Evolutionary conservation across 2,113 vertebrate genomes (phyloP).

Genomic region (Xyrauchen texanus): DNA sequence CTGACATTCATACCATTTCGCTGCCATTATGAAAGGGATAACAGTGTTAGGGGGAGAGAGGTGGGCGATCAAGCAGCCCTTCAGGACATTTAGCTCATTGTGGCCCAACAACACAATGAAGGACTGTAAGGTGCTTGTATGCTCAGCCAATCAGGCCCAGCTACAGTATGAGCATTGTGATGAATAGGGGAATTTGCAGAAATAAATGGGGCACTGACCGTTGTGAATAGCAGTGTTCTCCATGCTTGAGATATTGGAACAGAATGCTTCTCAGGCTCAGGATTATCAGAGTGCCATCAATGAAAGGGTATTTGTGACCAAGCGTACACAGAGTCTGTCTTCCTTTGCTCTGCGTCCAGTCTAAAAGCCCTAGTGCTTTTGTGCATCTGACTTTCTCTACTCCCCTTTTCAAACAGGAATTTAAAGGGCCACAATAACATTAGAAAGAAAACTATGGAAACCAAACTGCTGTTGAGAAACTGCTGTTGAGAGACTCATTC

Average conservation of each 20-base stretch:
- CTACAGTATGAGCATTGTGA: constrained; percentile 51
- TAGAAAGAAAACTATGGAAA: constrained; percentile 30
- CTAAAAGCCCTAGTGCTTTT: constrained; percentile 57
- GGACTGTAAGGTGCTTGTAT: constrained; percentile 47
- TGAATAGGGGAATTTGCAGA: constrained; percentile 49
- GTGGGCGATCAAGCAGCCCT: not conserved
- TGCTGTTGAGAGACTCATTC: constrained; percentile 8
- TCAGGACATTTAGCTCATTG: constrained; percentile 40
- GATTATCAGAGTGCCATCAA: constrained; percentile 52
- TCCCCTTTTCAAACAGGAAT: constrained; percentile 17
- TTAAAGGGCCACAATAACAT: constrained; percentile 6
- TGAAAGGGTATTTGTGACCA: constrained; percentile 65
- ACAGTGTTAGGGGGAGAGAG: not conserved
- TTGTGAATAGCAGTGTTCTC: constrained; percentile 57
- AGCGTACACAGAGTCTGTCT: constrained; percentile 51
- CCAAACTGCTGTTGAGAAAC: constrained; percentile 20
- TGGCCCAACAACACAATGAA: constrained; percentile 19
- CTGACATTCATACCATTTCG: not conserved
- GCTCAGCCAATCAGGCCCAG: constrained; percentile 36
- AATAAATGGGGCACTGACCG: constrained; percentile 57
- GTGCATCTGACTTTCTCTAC: constrained; percentile 13
- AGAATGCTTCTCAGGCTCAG: constrained; percentile 52
- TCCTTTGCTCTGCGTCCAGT: constrained; percentile 30
- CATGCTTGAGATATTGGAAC: constrained; percentile 54
- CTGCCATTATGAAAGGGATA: not conserved